Percentiles rank a stretch among this genome's conserved stretches.
Evolutionary conservation across 1,140 invertebrate genomes (phyloP).

Genomic region (Euborellia annulipes): DNA sequence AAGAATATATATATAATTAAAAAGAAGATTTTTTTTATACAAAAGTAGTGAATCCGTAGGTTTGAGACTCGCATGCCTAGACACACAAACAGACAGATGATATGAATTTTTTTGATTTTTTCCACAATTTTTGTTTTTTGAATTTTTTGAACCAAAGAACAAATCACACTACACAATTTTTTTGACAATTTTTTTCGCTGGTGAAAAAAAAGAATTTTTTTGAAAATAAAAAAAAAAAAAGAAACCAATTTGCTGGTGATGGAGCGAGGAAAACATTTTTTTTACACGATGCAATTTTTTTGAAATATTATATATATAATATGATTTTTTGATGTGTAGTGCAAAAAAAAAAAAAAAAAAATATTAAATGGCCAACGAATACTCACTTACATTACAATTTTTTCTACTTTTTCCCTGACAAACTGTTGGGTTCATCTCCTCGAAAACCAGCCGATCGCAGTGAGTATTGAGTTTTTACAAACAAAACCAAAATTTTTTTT

Average conservation of each 20-base stretch:
- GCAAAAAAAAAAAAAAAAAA: constrained; percentile 5
- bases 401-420: constrained; percentile 15
- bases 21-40: too few species aligned
- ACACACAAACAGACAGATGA: too few species aligned
- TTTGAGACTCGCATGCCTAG: too few species aligned
- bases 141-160: neutral
- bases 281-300: constrained; percentile 2
- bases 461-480: constrained; percentile 12
- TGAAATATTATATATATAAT: neutral
- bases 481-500: too few species aligned
- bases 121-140: too few species aligned
- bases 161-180: neutral
- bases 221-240: neutral
- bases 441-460: constrained; percentile 12
- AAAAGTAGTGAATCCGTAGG: neutral
- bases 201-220: constrained; percentile 3
- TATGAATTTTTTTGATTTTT: too few species aligned
- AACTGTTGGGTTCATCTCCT: constrained; percentile 14
- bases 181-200: constrained; percentile 2
- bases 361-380: constrained; percentile 4
- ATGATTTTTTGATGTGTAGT: constrained; percentile 13
- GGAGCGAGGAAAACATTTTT: constrained; percentile 8
- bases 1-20: too few species aligned
- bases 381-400: constrained; percentile 15
- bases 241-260: constrained; percentile 8